Percentiles rank a stretch among this genome's conserved stretches.
These are phyloP conservation scores for Psilopogon haemacephalus DNA, from an alignment of 2,113 vertebrate genomes.

Conservation along the genomic window DNA sequence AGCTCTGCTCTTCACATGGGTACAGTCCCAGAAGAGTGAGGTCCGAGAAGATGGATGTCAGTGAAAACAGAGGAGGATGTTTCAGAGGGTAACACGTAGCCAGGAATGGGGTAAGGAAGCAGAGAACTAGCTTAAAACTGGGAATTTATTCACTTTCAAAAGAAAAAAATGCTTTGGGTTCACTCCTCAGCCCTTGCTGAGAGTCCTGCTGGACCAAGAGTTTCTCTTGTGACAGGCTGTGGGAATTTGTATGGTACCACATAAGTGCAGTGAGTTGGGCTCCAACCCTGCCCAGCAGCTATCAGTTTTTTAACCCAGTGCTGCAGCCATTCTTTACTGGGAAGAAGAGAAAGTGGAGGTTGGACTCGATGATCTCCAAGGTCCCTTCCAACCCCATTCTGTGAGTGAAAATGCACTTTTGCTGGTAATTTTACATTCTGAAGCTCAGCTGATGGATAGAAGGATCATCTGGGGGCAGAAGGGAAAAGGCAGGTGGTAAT, in stretches of 20 bases:
- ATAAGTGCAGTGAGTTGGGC: background rate
- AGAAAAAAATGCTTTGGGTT: background rate
- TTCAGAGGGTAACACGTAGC: background rate
- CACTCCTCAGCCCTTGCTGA: background rate
- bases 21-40: background rate
- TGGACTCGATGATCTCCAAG: no score
- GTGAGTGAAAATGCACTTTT: background rate
- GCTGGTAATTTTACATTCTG: background rate
- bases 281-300: background rate
- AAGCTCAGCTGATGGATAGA: background rate
- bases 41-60: background rate
- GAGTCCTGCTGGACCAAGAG: background rate
- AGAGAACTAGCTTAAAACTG: background rate
- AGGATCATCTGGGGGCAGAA: background rate
- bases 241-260: fast-evolving
- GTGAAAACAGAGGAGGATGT: background rate
- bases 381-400: no score
- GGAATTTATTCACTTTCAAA: background rate
- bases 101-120: background rate
- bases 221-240: background rate
- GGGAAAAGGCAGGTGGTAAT: background rate
- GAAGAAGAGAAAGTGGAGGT: background rate
- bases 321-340: background rate
- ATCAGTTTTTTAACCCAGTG: fast-evolving
- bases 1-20: background rate